Percentiles rank a stretch among this genome's conserved stretches.
phyloP scores from a whole-genome alignment of 2,797 vertebrate species.

The Gadopsis marmoratus region DNA sequence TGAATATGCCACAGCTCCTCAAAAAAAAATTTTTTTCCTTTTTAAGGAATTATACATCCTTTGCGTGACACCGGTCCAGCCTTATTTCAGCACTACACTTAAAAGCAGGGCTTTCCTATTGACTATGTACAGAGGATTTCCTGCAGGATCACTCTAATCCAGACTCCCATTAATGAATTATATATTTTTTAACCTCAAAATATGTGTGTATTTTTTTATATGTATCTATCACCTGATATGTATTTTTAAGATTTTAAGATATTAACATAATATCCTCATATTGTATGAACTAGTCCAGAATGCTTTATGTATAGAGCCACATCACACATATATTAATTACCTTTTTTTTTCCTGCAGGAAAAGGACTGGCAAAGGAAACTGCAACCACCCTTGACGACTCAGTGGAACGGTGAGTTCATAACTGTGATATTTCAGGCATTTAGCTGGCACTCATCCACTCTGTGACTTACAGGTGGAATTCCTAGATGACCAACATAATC shows the following conservation, averaged over 20 bases:
- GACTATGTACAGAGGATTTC: not conserved
- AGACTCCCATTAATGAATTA: not conserved
- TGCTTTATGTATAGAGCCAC: not conserved
- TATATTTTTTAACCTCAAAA: slow-evolving; percentile 1
- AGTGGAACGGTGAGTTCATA: slow-evolving; percentile 70
- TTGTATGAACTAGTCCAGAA: not conserved
- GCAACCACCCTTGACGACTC: slow-evolving; percentile 20
- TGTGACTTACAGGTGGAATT: not conserved
- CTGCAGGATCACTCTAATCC: not conserved
- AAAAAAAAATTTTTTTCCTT: slow-evolving; percentile 34
- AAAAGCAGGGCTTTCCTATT: not conserved
- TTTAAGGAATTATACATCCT: slow-evolving; percentile 23
- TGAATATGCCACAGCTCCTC: slow-evolving; percentile 1
- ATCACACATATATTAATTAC: slow-evolving; percentile 1
- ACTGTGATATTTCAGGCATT: slow-evolving; percentile 2
- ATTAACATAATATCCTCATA: not conserved
- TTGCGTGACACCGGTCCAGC: not conserved
- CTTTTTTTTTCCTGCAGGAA: slow-evolving; percentile 45
- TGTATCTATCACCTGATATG: not conserved
- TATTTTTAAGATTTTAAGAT: not conserved
- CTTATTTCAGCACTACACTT: not conserved
- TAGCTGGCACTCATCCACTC: not conserved
- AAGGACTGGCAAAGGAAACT: slow-evolving; percentile 29
- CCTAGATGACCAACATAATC: slow-evolving; percentile 9
- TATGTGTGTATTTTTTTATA: not conserved